phyloP scores from a whole-genome alignment of 2,888 invertebrate genomes.

The Drosophila conformis region DNA sequence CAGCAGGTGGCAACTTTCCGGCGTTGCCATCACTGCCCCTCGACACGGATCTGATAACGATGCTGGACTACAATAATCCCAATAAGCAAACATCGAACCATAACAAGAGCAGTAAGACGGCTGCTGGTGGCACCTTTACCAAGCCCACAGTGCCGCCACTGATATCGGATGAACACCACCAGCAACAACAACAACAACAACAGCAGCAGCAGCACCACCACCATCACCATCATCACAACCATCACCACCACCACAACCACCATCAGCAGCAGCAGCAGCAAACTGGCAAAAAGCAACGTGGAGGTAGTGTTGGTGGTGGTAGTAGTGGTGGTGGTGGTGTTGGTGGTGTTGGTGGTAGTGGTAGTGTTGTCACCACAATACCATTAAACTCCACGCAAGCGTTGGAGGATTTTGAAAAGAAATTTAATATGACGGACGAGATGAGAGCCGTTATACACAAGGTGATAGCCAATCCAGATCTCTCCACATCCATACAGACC shows the following conservation, averaged over 20 bases:
- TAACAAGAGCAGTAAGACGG: not conserved
- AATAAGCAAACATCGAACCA: constrained; percentile 56
- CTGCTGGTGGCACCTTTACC: constrained; percentile 60
- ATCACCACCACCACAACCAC: constrained; percentile 13
- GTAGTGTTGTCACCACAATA: constrained; percentile 64
- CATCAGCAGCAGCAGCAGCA: constrained; percentile 8
- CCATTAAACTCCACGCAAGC: constrained; percentile 80
- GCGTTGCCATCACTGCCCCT: constrained; percentile 77
- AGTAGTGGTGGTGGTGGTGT: not conserved
- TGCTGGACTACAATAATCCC: constrained; percentile 81
- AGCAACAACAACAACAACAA: constrained; percentile 10
- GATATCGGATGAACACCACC: constrained; percentile 50
- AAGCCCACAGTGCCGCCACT: constrained; percentile 68
- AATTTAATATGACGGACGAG: constrained; percentile 84
- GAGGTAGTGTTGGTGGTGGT: not conserved
- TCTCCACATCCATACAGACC: constrained; percentile 83
- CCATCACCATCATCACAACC: constrained; percentile 14
- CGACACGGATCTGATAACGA: constrained; percentile 81
- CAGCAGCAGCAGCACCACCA: constrained; percentile 6
- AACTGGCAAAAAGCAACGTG: constrained; percentile 30
- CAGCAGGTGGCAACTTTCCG: constrained; percentile 58
- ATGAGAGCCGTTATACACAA: constrained; percentile 84
- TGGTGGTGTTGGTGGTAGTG: not conserved
- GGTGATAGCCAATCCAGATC: constrained; percentile 83
- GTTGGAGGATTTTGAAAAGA: constrained; percentile 82